Conservation (phyloP, 2,888 invertebrate genomes). For the Parnassius glacialis region DNA sequence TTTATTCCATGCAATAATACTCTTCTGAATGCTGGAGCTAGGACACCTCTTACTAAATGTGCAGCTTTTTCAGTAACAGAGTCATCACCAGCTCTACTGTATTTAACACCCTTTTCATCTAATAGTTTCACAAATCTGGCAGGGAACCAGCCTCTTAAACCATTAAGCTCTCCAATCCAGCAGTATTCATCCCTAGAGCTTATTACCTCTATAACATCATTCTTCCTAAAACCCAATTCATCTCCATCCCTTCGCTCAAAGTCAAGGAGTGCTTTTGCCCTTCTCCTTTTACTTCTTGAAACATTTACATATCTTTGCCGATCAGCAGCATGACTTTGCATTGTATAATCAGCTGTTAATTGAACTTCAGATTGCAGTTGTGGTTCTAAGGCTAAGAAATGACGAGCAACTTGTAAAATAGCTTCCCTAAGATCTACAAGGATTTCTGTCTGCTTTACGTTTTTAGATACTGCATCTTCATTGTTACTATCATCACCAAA, state of each 20-base stretch:
- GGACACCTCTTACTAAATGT: slow-evolving; percentile 95
- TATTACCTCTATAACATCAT: slow-evolving; percentile 98
- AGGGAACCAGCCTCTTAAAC: slow-evolving; percentile 97
- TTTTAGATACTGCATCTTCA: slow-evolving; percentile 95
- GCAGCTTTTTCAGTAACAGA: slow-evolving; percentile 98
- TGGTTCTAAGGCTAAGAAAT: slow-evolving; percentile 96
- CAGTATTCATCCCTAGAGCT: slow-evolving; percentile 99
- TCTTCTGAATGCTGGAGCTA: slow-evolving; percentile 96
- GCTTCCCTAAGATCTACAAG: slow-evolving; percentile 98
- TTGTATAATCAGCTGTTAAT: slow-evolving; percentile 94
- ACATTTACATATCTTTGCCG: slow-evolving; percentile 97
- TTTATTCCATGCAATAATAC: slow-evolving; percentile 97
- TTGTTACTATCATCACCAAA: slow-evolving; percentile 90
- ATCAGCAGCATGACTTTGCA: slow-evolving; percentile 97
- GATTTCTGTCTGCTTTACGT: slow-evolving; percentile 98
- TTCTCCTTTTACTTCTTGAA: slow-evolving; percentile 90
- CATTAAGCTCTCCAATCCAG: slow-evolving; percentile 98
- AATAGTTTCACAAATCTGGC: slow-evolving; percentile 97
- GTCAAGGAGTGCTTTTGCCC: slow-evolving; percentile 97
- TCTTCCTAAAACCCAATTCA: slow-evolving; percentile 98
- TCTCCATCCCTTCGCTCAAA: slow-evolving; percentile 99
- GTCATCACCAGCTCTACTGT: slow-evolving; percentile 97
- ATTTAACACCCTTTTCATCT: slow-evolving; percentile 90
- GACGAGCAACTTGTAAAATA: slow-evolving; percentile 93
- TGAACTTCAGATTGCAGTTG: slow-evolving; percentile 89